Percentiles rank a stretch among this genome's conserved stretches.
Conservation (phyloP, 1,140 invertebrate species). For the Anoplophora glabripennis region DNA sequence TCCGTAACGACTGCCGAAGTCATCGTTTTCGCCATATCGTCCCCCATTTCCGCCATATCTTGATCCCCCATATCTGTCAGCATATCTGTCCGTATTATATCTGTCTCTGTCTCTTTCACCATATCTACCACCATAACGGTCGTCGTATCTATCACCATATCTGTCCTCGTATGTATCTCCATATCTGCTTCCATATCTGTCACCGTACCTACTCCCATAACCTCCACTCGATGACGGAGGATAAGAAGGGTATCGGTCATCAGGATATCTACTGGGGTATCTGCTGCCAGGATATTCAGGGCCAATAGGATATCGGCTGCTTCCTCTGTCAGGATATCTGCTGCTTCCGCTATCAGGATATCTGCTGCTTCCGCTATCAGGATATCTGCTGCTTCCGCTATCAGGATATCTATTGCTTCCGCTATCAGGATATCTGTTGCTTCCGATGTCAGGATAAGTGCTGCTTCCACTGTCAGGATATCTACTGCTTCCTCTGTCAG, state of each 20-base stretch:
- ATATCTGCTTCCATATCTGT: conserved; percentile 45
- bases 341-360: conserved; percentile 34
- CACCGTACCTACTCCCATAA: conserved; percentile 48
- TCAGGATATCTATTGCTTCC: conserved; percentile 43
- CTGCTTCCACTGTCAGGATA: conserved; percentile 39
- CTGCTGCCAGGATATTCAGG: conserved; percentile 3
- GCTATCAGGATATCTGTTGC: too few relatives aligned
- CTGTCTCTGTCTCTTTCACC: conserved; percentile 44
- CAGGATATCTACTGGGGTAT: conserved; percentile 20
- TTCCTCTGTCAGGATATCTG: conserved; percentile 29
- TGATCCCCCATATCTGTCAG: conserved; percentile 47
- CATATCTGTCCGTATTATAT: conserved; percentile 34
- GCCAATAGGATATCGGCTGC: conserved; percentile 44
- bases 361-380: conserved; percentile 30
- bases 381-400: conserved; percentile 35
- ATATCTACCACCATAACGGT: conserved; percentile 33
- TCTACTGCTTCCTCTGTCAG: conserved; percentile 22
- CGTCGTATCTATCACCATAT: conserved; percentile 44
- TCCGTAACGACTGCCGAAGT: conserved; percentile 41
- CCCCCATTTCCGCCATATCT: conserved; percentile 48
- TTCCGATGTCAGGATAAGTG: too few relatives aligned
- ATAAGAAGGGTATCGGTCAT: conserved; percentile 23
- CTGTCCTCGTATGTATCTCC: conserved; percentile 51
- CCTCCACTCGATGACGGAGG: conserved; percentile 43
- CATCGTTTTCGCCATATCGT: conserved; percentile 46